Percentiles rank a stretch among this genome's conserved stretches.
Evolutionary conservation across 2,888 invertebrate species (phyloP).

Genomic region (Eupelmus urozonus): DNA sequence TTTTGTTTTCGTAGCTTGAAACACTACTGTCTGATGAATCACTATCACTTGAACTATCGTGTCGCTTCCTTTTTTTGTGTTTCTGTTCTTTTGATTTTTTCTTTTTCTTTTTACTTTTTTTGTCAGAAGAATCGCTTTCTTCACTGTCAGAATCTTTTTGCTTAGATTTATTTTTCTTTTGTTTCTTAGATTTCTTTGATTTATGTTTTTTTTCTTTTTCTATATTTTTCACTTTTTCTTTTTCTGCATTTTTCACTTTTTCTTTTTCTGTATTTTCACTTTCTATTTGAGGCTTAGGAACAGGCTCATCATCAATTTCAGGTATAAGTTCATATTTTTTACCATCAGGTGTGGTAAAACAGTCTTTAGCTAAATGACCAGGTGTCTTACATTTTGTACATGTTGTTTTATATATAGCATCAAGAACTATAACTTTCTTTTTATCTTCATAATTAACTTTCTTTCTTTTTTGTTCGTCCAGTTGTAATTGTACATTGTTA

Average conservation of each 20-base stretch:
- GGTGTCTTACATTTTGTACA: conserved; percentile 75
- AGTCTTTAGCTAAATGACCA: conserved; percentile 76
- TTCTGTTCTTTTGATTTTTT: conserved; percentile 68
- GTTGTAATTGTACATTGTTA: conserved; percentile 75
- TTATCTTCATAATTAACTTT: conserved; percentile 63
- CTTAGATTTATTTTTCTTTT: conserved; percentile 70
- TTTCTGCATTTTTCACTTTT: too few species aligned
- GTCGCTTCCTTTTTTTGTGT: conserved; percentile 64
- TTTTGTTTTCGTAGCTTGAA: conserved; percentile 63
- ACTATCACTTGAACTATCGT: conserved; percentile 64
- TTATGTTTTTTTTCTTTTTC: conserved; percentile 68
- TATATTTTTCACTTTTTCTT: too few species aligned
- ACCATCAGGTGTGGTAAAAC: conserved; percentile 75
- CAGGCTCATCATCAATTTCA: conserved; percentile 68
- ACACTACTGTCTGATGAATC: conserved; percentile 62
- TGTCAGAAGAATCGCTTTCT: conserved; percentile 60
- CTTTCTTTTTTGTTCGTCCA: conserved; percentile 73
- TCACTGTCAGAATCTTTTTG: conserved; percentile 62
- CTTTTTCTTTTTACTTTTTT: conserved; percentile 67
- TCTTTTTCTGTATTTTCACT: conserved; percentile 60
- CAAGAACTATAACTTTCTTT: conserved; percentile 73
- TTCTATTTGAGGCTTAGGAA: conserved; percentile 8
- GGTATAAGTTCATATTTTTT: conserved; percentile 76
- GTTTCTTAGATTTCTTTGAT: conserved; percentile 69
- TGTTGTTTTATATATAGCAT: conserved; percentile 75